These are phyloP conservation scores for Cheirogaleus major DNA, from an alignment of 2,797 vertebrate species.

Conservation along the genomic window DNA sequence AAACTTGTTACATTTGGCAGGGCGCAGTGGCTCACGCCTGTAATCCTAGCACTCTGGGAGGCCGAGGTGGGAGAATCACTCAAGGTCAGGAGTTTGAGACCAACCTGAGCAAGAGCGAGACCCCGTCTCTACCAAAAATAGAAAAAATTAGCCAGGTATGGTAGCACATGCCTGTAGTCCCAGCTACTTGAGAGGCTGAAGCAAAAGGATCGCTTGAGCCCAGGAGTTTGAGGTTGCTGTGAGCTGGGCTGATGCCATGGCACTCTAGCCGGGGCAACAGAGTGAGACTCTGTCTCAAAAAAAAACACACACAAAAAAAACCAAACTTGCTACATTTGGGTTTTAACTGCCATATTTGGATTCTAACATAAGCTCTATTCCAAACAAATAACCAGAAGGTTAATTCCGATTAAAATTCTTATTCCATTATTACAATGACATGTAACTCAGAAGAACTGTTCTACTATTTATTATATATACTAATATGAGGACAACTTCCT, in stretches of 20 bases:
- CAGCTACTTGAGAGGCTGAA: background rate
- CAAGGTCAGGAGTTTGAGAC: too few species aligned
- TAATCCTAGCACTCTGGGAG: too few species aligned
- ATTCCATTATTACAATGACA: background rate
- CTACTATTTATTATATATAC: background rate
- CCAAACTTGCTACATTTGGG: background rate
- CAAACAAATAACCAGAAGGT: background rate
- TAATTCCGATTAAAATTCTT: conserved; percentile 36
- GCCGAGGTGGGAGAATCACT: too few species aligned
- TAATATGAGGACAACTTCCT: background rate
- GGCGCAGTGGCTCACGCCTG: too few species aligned
- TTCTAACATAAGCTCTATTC: background rate
- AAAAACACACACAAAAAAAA: background rate
- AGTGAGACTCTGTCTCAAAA: background rate
- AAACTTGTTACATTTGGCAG: background rate
- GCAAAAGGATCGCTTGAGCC: background rate
- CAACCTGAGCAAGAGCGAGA: too few species aligned
- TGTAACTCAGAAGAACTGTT: background rate
- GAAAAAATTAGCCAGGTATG: too few species aligned
- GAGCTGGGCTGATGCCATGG: background rate
- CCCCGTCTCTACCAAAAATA: too few species aligned
- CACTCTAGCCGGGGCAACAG: background rate
- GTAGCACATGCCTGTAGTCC: background rate
- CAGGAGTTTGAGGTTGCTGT: background rate
- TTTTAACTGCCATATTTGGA: background rate